Conservation (phyloP, 2,113 vertebrate genomes). For the Siphamia tubifer region DNA sequence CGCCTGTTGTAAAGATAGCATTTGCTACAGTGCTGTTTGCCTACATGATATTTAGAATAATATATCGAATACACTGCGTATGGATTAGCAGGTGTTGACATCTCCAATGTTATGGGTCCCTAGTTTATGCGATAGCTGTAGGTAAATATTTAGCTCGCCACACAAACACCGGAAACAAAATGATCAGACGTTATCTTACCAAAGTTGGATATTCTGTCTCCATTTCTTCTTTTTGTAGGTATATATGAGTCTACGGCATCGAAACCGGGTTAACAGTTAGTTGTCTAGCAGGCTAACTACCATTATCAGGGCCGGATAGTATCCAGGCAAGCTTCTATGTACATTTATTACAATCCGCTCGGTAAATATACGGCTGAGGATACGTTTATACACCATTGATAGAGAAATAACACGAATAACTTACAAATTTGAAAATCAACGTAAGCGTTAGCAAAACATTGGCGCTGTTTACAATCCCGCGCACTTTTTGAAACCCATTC, state of each 20-base stretch:
- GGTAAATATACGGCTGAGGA: neutral
- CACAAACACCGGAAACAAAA: neutral
- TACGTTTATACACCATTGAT: neutral
- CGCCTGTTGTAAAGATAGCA: too few relatives aligned
- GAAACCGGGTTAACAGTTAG: neutral
- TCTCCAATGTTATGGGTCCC: too few relatives aligned
- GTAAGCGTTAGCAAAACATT: conserved; percentile 39
- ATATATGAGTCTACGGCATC: neutral
- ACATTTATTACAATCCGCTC: neutral
- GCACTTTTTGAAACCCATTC: fast-evolving
- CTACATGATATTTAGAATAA: too few relatives aligned
- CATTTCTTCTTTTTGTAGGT: conserved; percentile 18
- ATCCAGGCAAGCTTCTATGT: fast-evolving
- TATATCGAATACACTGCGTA: too few relatives aligned
- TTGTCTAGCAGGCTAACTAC: neutral
- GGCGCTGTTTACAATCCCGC: conserved; percentile 39
- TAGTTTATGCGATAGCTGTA: too few relatives aligned
- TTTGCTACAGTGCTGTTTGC: too few relatives aligned
- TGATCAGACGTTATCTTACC: conserved; percentile 4
- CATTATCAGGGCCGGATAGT: neutral
- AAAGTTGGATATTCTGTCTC: conserved; percentile 25
- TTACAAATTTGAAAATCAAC: too few relatives aligned
- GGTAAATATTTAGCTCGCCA: too few relatives aligned
- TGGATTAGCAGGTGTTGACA: too few relatives aligned
- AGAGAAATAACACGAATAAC: fast-evolving